A percentile compares a stretch with the other conserved stretches of the same genome.
These are phyloP conservation scores for Oreonectes daqikongensis DNA, from an alignment of 2,797 vertebrate species.

Conservation along the genomic window DNA sequence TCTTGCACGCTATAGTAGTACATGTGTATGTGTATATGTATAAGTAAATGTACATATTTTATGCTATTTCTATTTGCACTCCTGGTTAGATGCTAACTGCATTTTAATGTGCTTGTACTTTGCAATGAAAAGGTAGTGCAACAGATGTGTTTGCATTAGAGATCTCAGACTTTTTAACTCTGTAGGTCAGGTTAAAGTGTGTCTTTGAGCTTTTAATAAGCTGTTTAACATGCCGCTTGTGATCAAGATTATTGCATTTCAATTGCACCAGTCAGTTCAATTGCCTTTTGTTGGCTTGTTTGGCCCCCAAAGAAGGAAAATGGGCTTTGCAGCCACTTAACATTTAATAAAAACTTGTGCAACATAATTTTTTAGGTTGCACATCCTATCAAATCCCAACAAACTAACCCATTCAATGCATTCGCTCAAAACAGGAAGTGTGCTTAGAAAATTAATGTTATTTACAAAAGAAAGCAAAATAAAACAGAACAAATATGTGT, in stretches of 20 bases:
- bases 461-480: not conserved
- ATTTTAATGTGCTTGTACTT: too few species aligned
- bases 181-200: not conserved
- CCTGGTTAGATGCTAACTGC: too few species aligned
- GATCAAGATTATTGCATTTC: slow-evolving; percentile 5
- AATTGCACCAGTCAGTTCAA: slow-evolving; percentile 38
- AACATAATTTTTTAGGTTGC: not conserved
- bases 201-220: not conserved
- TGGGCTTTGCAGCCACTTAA: not conserved
- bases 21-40: too few species aligned
- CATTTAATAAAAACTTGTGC: not conserved
- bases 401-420: not conserved
- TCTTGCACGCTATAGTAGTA: too few species aligned
- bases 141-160: not conserved
- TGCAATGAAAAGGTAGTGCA: not conserved
- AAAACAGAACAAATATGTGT: slow-evolving; percentile 31
- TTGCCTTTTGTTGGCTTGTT: slow-evolving; percentile 27
- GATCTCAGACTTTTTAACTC: not conserved
- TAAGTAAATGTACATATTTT: too few species aligned
- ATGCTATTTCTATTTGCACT: too few species aligned
- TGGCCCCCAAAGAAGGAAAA: not conserved
- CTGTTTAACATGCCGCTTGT: not conserved
- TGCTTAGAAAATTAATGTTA: not conserved
- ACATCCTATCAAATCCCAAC: not conserved
- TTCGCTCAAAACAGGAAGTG: slow-evolving; percentile 23